Conservation (phyloP, 2,888 invertebrate genomes). For the Drosophila acutilabella region DNA sequence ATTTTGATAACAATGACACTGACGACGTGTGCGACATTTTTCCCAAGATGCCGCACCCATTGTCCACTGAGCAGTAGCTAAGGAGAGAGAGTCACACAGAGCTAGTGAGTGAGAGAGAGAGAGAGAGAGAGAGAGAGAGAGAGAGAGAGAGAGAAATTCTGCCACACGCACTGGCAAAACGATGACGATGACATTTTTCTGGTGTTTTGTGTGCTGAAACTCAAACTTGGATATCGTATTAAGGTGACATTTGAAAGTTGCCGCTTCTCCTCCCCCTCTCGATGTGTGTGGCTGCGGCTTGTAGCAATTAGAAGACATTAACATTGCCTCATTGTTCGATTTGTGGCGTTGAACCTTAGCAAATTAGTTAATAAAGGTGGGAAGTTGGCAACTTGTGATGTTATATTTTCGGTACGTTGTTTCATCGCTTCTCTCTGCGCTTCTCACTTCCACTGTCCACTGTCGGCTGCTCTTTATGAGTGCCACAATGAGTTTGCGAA, state of each 20-base stretch:
- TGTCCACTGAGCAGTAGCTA: slow-evolving; percentile 44
- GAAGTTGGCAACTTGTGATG: slow-evolving; percentile 64
- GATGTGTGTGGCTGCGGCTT: slow-evolving; percentile 40
- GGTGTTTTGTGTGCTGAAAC: slow-evolving; percentile 22
- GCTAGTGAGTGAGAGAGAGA: slow-evolving; percentile 11
- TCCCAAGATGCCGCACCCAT: slow-evolving; percentile 52
- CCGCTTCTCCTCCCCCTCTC: slow-evolving; percentile 18
- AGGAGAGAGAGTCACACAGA: not conserved
- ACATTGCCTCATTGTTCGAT: slow-evolving; percentile 53
- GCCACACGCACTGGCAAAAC: slow-evolving; percentile 70
- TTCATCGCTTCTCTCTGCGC: slow-evolving; percentile 1
- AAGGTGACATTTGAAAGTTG: slow-evolving; percentile 62
- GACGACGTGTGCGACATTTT: slow-evolving; percentile 69
- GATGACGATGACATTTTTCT: slow-evolving; percentile 66
- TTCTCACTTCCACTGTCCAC: too few species aligned
- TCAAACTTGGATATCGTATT: slow-evolving; percentile 67
- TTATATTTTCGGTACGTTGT: slow-evolving; percentile 47
- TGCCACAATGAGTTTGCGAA: slow-evolving; percentile 75
- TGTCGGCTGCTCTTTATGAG: slow-evolving; percentile 30
- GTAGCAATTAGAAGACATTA: slow-evolving; percentile 73
- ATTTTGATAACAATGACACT: slow-evolving; percentile 33
- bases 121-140: not conserved
- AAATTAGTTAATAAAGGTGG: slow-evolving; percentile 82
- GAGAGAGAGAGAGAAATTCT: slow-evolving; percentile 14
- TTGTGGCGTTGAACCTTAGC: slow-evolving; percentile 59